phyloP scores from a whole-genome alignment of 1,140 invertebrate genomes.

The Pachyrhynchus sulphureomaculatus region DNA sequence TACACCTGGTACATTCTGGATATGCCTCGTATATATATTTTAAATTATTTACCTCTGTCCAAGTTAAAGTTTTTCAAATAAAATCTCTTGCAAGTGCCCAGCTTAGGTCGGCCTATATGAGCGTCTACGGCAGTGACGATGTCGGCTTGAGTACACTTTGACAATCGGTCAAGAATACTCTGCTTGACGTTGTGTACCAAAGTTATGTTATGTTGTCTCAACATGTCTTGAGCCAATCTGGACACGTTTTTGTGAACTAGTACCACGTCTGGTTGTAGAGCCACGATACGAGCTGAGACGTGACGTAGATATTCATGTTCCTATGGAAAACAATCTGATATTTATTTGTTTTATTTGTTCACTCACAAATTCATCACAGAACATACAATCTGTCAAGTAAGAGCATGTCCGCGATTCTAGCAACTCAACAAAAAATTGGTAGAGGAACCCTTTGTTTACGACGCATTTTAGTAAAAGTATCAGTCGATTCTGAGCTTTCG shows the following conservation, averaged over 20 bases:
- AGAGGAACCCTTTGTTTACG: no score
- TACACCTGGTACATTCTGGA: no score
- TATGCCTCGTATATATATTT: no score
- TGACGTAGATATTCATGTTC: conserved; percentile 89
- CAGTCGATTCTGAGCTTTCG: no score
- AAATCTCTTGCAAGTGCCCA: conserved; percentile 88
- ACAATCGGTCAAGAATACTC: conserved; percentile 79
- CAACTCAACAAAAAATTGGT: no score
- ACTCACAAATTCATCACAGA: no score
- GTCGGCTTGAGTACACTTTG: conserved; percentile 81
- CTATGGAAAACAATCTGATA: no score
- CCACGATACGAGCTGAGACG: conserved; percentile 83
- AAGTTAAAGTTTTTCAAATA: conserved; percentile 64
- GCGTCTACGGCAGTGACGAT: conserved; percentile 89
- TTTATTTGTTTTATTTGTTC: no score
- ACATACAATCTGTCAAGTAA: no score
- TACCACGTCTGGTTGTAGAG: conserved; percentile 82
- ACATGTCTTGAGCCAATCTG: conserved; percentile 82
- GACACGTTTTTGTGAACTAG: conserved; percentile 89
- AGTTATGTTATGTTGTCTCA: conserved; percentile 79
- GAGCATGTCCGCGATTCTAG: no score
- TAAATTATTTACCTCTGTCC: conserved; percentile 62
- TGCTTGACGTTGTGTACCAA: conserved; percentile 87
- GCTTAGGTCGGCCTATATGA: conserved; percentile 75
- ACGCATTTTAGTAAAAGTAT: no score